Conservation (phyloP, 2,113 vertebrate genomes). For the Cryptomyrus ogoouensis region DNA sequence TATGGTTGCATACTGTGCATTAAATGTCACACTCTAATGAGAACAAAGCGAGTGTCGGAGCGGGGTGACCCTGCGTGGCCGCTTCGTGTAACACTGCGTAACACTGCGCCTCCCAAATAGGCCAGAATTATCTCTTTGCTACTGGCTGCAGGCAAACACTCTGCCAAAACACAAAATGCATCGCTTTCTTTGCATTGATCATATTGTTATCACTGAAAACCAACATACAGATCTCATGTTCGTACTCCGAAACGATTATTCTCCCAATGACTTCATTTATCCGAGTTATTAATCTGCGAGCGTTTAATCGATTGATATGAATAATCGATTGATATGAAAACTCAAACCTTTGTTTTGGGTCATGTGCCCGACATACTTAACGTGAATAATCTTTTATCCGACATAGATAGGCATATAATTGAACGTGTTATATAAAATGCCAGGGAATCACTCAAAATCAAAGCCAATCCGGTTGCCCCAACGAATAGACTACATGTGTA, state of each 20-base stretch:
- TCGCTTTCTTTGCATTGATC: not conserved
- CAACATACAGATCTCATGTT: not conserved
- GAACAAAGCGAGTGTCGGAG: not conserved
- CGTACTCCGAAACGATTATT: not conserved
- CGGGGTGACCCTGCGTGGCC: not conserved
- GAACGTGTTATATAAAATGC: not conserved
- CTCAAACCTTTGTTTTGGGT: not conserved
- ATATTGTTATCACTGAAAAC: not conserved
- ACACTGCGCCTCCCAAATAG: not conserved
- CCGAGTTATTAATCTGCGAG: not conserved
- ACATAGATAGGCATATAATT: not conserved
- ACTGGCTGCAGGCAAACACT: not conserved
- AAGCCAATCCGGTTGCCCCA: not conserved
- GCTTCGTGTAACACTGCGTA: not conserved
- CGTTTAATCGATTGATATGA: not conserved
- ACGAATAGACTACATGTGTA: not conserved
- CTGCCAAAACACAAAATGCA: not conserved
- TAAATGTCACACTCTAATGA: not conserved
- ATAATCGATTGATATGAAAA: not conserved
- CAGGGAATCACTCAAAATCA: not conserved
- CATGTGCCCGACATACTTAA: not conserved
- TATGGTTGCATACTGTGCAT: not conserved
- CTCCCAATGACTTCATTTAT: not conserved
- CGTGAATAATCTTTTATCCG: not conserved
- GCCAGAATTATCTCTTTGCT: not conserved